These are phyloP conservation scores for Nipponia nippon DNA, from an alignment of 2,113 vertebrate species.

Conservation along the genomic window DNA sequence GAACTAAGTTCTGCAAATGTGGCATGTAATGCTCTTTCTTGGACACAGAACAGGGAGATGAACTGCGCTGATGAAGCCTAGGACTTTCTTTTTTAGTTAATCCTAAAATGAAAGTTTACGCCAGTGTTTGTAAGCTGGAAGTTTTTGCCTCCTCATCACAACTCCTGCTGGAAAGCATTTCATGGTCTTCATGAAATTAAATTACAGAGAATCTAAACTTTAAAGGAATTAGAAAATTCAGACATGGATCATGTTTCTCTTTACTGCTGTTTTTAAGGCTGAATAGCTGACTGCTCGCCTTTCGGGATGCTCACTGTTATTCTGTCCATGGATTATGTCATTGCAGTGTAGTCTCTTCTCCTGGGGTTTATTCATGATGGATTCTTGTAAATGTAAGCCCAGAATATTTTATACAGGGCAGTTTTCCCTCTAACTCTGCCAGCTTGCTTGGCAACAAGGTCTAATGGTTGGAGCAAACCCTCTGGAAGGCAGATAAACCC, in stretches of 20 bases:
- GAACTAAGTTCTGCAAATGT: background rate
- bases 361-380: background rate
- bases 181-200: background rate
- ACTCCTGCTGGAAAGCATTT: background rate
- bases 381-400: background rate
- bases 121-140: background rate
- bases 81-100: background rate
- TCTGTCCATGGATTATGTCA: background rate
- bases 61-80: background rate
- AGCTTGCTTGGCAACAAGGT: background rate
- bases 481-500: background rate
- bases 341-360: background rate
- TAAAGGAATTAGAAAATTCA: background rate
- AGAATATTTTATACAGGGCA: background rate
- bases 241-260: background rate
- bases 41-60: background rate
- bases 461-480: background rate
- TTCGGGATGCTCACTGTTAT: background rate
- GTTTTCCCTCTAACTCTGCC: background rate
- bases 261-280: background rate
- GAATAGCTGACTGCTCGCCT: background rate
- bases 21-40: accelerated
- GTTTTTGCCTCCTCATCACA: background rate
- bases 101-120: background rate
- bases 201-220: background rate